These are phyloP conservation scores for Lamellibrachia columna DNA, from an alignment of 2,888 invertebrate genomes.

Conservation along the genomic window DNA sequence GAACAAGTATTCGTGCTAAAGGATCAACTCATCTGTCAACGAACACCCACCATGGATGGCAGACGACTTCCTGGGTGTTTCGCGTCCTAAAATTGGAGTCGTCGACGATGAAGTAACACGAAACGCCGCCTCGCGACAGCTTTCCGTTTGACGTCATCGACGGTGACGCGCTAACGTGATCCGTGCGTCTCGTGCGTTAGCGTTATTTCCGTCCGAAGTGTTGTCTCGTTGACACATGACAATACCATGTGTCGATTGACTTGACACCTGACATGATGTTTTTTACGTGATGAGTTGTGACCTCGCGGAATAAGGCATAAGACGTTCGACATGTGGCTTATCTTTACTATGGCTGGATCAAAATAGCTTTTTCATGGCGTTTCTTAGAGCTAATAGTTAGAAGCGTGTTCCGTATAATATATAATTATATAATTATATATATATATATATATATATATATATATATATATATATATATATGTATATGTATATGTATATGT, in stretches of 20 bases:
- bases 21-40: background rate
- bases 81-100: background rate
- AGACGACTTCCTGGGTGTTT: background rate
- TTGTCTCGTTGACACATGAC: background rate
- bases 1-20: background rate
- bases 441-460: too few species aligned
- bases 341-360: too few species aligned
- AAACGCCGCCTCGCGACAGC: background rate
- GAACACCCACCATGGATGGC: background rate
- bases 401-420: too few species aligned
- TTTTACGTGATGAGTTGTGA: background rate
- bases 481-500: too few species aligned
- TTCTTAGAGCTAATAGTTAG: too few species aligned
- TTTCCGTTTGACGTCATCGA: background rate
- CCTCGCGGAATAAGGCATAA: too few species aligned
- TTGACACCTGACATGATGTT: background rate
- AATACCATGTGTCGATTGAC: background rate
- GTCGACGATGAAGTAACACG: background rate
- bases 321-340: too few species aligned
- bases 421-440: too few species aligned
- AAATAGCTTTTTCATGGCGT: too few species aligned
- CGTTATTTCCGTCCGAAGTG: background rate
- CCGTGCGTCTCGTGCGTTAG: background rate
- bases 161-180: background rate
- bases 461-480: too few species aligned